Evolutionary conservation across 2,113 vertebrate genomes (phyloP), one percentile per base, ranked within the genome.

Genomic region (Cygnus buccinator): DNA sequence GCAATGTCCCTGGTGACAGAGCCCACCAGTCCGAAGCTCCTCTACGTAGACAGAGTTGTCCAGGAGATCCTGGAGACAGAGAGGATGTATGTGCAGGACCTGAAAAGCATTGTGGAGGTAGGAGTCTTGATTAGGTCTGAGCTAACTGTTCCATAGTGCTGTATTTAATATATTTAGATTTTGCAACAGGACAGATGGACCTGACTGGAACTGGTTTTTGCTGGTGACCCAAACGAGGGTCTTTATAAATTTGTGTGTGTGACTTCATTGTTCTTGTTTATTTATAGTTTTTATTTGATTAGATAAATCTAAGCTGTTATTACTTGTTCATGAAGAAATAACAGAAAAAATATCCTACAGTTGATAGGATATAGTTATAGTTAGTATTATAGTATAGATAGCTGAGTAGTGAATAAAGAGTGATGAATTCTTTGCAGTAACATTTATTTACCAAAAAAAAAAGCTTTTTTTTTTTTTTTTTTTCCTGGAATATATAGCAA

Each of bases 41-140:
- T 98, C 44, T 99, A 99, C 0, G 99, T 99, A 93, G 99, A 99
- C 94, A 96, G 99, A 96, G 99, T 99, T 1, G 99, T 99, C 76
- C 99, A 99, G 97, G 99, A 99, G 98, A 99, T 99, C 71, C 97
- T 99, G 93, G 99, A 99, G 96, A 99, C 99, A 0, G 99, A 99
- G 94, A 99, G 98, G 97, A 99, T 99, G 44, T 99, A 99, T 0
- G 99, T 99, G 70, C 99, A 99, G 91, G 99, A 99, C 95, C 98
- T 99, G 41, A 98, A 98, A 94, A 99, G 99, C 97, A 99, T 99
- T 71, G 99, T 99, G 18, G 98, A 99, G 99, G 99, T 99, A 98
- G 97, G 98, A 35, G 55, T 8, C 28, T 52, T 63, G 23, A 15
- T 79, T 89, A 79, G 50, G 37, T 43, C 39, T 9, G 6, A 54